Evolutionary conservation across 2,888 invertebrate genomes (phyloP), one percentile per base, ranked within the genome.

Genomic region (Drosophila cracens): DNA sequence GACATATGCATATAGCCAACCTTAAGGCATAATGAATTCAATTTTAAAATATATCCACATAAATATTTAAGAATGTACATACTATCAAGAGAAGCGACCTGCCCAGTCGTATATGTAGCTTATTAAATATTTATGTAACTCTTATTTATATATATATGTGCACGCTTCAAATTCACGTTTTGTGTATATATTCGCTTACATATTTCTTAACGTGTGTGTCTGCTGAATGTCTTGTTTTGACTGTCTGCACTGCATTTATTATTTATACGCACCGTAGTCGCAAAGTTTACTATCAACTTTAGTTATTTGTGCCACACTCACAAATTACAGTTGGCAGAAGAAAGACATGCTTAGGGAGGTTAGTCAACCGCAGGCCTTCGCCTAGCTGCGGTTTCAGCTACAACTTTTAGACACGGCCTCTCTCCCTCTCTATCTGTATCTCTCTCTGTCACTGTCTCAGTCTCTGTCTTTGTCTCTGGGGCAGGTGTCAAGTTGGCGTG

Each of bases 401-500:
- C 60, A 75, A 74, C 79, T 78, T 78, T 61, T 57, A 49, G 74
- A 40, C 59, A 63, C 59, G 34, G 25, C 61, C 52, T 48, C 31
- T 31, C 18, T 16, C 7, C 16, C 6, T 16, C 16, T 7, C 3
- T 7, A 16, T 7, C 3, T 21, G 4, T 38, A 40, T 38, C 29
- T 27, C n/a, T 18, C 48, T 4, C 13, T 29, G 40, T 31, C 43
- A 18, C 38, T 40, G 52, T 43, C 25, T 16, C 13, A 21, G 46
- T 11, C 31, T 25, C 31, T 46, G 36, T n/a, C 2, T 16, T 53
- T 36, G 34, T 36, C 21, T 49, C 70, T 54, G 59, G 59, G 81
- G 68, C 87, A 89, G 87, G 87, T 89, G 89, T 89, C 83, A 89
- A 78, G 81, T 87, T 85, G 74, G 77, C 81, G 79, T 79, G 75